Percentiles rank a stretch among this genome's conserved stretches.
These are phyloP conservation scores for Pseudachorutes palmiensis DNA, from an alignment of 1,140 invertebrate genomes.

Conservation along the genomic window DNA sequence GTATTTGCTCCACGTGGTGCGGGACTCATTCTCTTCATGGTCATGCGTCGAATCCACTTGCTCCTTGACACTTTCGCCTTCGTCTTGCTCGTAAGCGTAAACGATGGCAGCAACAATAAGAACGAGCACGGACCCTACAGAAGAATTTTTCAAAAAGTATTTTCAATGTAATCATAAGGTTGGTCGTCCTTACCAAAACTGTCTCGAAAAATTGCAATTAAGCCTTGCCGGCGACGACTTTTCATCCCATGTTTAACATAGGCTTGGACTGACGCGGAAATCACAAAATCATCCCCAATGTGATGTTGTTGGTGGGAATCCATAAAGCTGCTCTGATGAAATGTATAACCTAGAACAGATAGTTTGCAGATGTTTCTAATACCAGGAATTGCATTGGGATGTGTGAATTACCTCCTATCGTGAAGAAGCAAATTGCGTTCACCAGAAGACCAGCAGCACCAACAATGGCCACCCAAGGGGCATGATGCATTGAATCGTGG, in stretches of 20 bases:
- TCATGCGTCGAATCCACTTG: not conserved
- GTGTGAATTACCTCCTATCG: slow-evolving; percentile 56
- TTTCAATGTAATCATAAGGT: slow-evolving; percentile 9
- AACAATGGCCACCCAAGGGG: slow-evolving; percentile 51
- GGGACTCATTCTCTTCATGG: not conserved
- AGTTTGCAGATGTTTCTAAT: slow-evolving; percentile 7
- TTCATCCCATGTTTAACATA: slow-evolving; percentile 42
- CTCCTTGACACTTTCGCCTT: not conserved
- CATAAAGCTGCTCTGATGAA: slow-evolving; percentile 64
- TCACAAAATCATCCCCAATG: slow-evolving; percentile 37
- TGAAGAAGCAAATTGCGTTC: slow-evolving; percentile 60
- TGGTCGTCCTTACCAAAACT: slow-evolving; percentile 42
- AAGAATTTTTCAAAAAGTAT: slow-evolving; percentile 2
- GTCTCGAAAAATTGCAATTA: slow-evolving; percentile 50
- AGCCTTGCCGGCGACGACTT: slow-evolving; percentile 40
- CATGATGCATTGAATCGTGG: slow-evolving; percentile 61
- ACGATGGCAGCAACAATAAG: slow-evolving; percentile 58
- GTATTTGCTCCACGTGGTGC: slow-evolving; percentile 47
- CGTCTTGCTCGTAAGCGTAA: slow-evolving; percentile 38
- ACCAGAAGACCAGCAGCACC: slow-evolving; percentile 58
- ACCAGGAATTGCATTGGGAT: slow-evolving; percentile 3
- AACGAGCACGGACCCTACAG: slow-evolving; percentile 55
- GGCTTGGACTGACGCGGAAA: slow-evolving; percentile 33
- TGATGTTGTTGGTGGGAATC: slow-evolving; percentile 39
- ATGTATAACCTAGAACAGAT: slow-evolving; percentile 52